Evolutionary conservation across 2,113 vertebrate species (phyloP), one percentile per base, ranked within the genome.

Genomic region (Salvelinus sp.): DNA sequence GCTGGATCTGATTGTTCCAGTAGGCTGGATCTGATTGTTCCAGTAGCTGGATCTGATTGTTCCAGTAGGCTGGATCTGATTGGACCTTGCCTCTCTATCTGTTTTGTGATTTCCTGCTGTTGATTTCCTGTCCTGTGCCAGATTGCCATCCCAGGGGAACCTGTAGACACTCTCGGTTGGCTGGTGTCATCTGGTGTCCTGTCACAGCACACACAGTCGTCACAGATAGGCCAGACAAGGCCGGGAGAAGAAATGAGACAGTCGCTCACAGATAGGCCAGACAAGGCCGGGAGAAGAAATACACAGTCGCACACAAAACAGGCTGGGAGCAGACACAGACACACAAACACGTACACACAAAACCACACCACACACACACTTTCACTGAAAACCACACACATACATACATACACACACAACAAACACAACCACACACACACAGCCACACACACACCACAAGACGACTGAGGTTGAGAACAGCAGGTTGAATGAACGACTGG

Each of bases 111-210:
- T 70, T 75, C 64, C 58, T 62, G 54, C 2, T 14, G 3, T 14
- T 28, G 18, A 73, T 69, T 66, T 75, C 58, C 58, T 62, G 62
- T 75, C 64, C 58, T 62, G 62, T 63, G 69, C 74, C 71, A 72
- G 54, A 83, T 62, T 75, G 65, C 25, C n/a, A 48, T 82, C 75
- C 66, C 62, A 4, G 33, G 65, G 74, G 74, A 64, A 3, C 48
- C 65, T 20, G 58, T 38, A 78, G 68, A 66, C 57, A 50, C 47
- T 27, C 38, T n/a, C 28, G 18, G 23, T 75, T 47, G 48, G 28
- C 30, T 66, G 2, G 50, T 68, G 47, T 47, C 44, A 70, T 50
- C 57, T 25, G 23, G 27, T 44, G 58, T 20, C 9, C 18, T 10
- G 77, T 69, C 13, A 30, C 7, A n/a, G 58, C 73, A 72, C 63